phyloP scores from a whole-genome alignment of 2,113 vertebrate species.

The Sitta europaea region DNA sequence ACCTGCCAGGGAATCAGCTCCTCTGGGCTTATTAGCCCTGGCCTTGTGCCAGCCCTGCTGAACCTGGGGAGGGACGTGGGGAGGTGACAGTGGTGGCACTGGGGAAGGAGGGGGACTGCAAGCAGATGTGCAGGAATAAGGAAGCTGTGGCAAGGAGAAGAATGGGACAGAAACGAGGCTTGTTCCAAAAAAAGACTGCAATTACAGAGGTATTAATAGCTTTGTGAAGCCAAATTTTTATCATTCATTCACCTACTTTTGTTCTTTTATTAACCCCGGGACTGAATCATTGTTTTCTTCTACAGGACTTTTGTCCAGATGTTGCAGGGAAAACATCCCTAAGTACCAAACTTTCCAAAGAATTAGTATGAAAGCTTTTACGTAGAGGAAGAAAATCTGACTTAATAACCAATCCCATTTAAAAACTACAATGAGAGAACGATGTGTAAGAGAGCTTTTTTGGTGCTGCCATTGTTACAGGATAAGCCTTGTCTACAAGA shows the following conservation, averaged over 20 bases:
- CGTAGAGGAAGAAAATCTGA: not conserved
- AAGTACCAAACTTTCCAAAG: not conserved
- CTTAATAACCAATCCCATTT: not conserved
- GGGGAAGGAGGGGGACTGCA: not conserved
- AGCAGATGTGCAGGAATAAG: not conserved
- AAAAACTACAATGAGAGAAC: not conserved
- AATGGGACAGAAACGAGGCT: not conserved
- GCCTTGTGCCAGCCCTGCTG: not conserved
- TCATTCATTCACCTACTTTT: constrained; percentile 19
- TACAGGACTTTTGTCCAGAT: not conserved
- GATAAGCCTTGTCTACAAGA: not conserved
- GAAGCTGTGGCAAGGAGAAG: not conserved
- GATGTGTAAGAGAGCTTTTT: not conserved
- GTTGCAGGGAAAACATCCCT: not conserved
- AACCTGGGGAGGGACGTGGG: rapidly evolving
- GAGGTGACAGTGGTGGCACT: not conserved
- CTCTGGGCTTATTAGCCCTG: not conserved
- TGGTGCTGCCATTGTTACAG: not conserved
- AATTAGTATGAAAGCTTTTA: not conserved
- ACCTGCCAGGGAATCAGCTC: not conserved
- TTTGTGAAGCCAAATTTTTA: not conserved
- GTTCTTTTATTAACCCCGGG: not conserved
- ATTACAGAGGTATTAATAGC: constrained; percentile 18
- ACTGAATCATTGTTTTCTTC: not conserved
- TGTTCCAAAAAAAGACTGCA: constrained; percentile 6